Conservation (phyloP, 2,888 invertebrate genomes). For the Polymixis flavicincta region DNA sequence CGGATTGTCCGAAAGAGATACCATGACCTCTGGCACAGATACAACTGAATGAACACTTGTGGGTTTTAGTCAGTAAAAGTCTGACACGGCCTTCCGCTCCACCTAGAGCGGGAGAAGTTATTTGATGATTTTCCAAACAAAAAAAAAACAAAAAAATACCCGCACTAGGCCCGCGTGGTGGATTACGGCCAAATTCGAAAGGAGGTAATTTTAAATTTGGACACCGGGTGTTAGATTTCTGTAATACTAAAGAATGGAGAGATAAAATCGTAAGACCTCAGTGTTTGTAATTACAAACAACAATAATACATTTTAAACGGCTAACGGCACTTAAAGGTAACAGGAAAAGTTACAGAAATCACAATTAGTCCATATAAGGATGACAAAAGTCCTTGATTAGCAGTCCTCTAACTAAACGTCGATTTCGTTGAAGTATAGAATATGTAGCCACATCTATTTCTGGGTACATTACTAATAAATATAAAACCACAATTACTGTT, state of each 20-base stretch:
- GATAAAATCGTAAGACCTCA: not conserved
- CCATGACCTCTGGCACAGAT: no score
- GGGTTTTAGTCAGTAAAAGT: no score
- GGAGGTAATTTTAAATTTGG: no score
- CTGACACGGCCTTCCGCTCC: no score
- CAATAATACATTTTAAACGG: not conserved
- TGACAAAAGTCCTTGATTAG: slow-evolving; percentile 3
- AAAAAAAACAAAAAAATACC: no score
- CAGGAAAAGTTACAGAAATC: slow-evolving; percentile 37
- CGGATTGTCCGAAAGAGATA: no score
- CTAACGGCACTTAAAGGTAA: not conserved
- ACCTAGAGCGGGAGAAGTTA: no score
- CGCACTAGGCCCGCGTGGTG: no score
- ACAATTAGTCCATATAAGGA: slow-evolving; percentile 19
- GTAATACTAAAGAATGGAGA: not conserved
- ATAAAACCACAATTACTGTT: slow-evolving; percentile 12
- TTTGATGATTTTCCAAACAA: no score
- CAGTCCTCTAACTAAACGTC: not conserved
- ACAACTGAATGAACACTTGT: no score
- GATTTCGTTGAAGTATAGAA: slow-evolving; percentile 37
- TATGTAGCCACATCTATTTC: slow-evolving; percentile 51
- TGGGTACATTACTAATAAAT: slow-evolving; percentile 22
- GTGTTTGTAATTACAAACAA: not conserved
- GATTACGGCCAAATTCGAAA: no score
- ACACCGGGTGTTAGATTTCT: not conserved